Evolutionary conservation across 2,888 invertebrate genomes (phyloP).

Genomic region (Melinopterus prodromus): DNA sequence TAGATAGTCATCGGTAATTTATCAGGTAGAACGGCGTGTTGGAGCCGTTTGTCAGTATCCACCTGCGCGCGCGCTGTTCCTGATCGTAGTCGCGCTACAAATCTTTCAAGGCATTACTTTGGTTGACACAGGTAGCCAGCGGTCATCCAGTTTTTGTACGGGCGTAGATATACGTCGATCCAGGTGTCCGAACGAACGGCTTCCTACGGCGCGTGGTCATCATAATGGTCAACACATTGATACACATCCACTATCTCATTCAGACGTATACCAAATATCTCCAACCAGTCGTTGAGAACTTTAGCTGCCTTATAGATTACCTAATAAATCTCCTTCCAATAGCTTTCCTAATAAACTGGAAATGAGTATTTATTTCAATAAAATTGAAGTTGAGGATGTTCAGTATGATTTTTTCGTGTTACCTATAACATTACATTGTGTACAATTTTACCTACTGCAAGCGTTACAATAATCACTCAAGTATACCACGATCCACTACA

Average conservation of each 20-base stretch:
- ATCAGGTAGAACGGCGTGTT: neutral
- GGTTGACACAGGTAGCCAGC: conserved; percentile 36
- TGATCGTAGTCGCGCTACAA: conserved; percentile 33
- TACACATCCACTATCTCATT: conserved; percentile 21
- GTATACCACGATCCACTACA: too few species aligned
- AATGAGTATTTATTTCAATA: too few species aligned
- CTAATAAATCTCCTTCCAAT: neutral
- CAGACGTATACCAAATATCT: neutral
- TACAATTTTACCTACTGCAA: too few species aligned
- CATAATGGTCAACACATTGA: conserved; percentile 46
- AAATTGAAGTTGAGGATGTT: too few species aligned
- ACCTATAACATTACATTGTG: too few species aligned
- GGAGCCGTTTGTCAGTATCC: neutral
- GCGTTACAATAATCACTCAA: too few species aligned
- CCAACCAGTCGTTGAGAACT: neutral
- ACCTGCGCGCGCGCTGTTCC: conserved; percentile 6
- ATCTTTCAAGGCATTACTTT: conserved; percentile 30
- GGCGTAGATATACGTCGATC: conserved; percentile 33
- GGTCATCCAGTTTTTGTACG: conserved; percentile 40
- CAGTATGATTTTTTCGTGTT: too few species aligned
- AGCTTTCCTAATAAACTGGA: too few species aligned
- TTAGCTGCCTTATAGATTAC: neutral
- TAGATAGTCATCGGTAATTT: neutral
- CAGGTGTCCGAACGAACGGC: conserved; percentile 44
- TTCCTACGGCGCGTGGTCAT: conserved; percentile 45